Base-by-base conservation (phyloP, 2,797 vertebrate species). In the Heterohyrax brucei region DNA sequence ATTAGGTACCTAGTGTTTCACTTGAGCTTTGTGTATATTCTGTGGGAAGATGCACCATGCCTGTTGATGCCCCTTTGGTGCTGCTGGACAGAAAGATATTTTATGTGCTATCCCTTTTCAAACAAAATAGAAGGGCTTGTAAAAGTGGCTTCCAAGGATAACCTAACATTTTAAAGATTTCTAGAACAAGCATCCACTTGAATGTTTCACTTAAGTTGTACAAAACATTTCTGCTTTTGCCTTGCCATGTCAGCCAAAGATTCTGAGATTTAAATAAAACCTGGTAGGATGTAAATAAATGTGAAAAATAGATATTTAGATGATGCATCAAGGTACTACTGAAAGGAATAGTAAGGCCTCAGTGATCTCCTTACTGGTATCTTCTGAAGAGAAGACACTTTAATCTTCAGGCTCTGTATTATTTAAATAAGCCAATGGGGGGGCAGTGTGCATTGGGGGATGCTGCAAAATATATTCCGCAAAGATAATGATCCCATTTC, bases 141-240 rank as follows among this genome's bases (percentile, higher is more conserved):
- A 97, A 98, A 97, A 97, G 94, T 95, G 61, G 81, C 97, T 98
- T 98, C 93, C 91, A 90, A 95, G 75, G 97, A 90, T 76, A 96
- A 93, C 94, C 95, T 95, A 90, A 97, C 97, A 95, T 97, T 98
- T 98, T 98, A 98, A 98, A 98, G 97, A 98, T 98, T 98, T 98
- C 98, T 98, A 96, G 96, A 97, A 97, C 97, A 98, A 98, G 94
- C 95, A 83, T 97, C 97, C 93, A 98, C 96, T 98, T 98, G 97
- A 53, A 96, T 96, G 61, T 98, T 98, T n/a, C 96, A 96, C 97
- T 98, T 98, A 96, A 97, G 97, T 98, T 98, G 97, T 97, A 98
- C 91, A 97, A 97, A 98, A 98, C 92, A 96, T 97, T 85, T 91
- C 96, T 98, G 94, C 95, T 96, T 98, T 97, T 97, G 96, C 95